phyloP scores from a whole-genome alignment of 2,888 invertebrate species.

The Timema podura region DNA sequence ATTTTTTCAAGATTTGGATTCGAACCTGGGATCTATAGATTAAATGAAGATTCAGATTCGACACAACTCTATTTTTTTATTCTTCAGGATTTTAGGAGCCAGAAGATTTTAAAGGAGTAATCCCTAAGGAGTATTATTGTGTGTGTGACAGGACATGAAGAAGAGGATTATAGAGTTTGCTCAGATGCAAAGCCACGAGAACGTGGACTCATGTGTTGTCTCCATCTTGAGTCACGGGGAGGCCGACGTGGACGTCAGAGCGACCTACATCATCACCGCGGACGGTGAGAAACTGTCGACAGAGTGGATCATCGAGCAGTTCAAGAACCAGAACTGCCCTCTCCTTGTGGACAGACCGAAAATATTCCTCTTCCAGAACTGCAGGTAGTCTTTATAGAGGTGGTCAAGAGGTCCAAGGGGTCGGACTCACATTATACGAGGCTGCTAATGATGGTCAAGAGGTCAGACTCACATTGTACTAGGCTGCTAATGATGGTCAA shows the following conservation, averaged over 20 bases:
- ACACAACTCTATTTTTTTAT: too few species aligned
- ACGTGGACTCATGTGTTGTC: conserved; percentile 59
- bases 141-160: conserved; percentile 42
- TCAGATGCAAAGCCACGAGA: conserved; percentile 44
- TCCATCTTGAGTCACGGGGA: conserved; percentile 66
- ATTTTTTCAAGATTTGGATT: too few species aligned
- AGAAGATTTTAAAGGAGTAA: too few species aligned
- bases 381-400: conserved; percentile 48
- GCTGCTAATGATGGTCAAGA: too few species aligned
- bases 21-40: too few species aligned
- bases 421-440: too few species aligned
- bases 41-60: too few species aligned
- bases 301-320: conserved; percentile 54
- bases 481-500: too few species aligned
- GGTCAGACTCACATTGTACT: too few species aligned
- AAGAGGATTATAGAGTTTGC: conserved; percentile 47
- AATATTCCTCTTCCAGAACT: conserved; percentile 69
- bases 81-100: too few species aligned
- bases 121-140: too few species aligned
- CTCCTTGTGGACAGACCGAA: conserved; percentile 59
- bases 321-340: conserved; percentile 54
- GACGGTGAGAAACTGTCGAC: conserved; percentile 53
- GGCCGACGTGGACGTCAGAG: conserved; percentile 44
- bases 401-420: too few species aligned
- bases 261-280: conserved; percentile 56